A percentile compares a stretch with the other conserved stretches of the same genome.
Conservation (phyloP, 2,888 invertebrate genomes). For the Mantis religiosa region DNA sequence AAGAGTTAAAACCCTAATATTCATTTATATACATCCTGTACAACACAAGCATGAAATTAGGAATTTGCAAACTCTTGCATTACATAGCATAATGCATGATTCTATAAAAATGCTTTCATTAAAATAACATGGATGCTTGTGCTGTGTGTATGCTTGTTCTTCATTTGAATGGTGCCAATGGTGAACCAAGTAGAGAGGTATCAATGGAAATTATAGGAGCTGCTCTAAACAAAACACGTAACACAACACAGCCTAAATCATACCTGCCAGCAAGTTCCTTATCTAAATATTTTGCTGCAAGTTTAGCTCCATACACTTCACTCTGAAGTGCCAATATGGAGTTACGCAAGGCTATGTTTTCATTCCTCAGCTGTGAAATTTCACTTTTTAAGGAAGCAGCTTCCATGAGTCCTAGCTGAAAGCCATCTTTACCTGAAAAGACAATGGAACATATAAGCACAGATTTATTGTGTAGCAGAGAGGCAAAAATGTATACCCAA, state of each 20-base stretch:
- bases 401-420: slow-evolving; percentile 38
- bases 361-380: slow-evolving; percentile 57
- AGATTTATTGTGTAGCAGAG: no score
- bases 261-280: slow-evolving; percentile 70
- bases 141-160: no score
- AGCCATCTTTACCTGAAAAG: slow-evolving; percentile 2
- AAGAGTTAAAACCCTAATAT: no score
- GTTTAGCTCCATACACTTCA: slow-evolving; percentile 77
- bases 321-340: slow-evolving; percentile 71
- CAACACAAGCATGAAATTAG: no score
- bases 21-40: no score
- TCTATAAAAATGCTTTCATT: no score
- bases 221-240: neutral
- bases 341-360: slow-evolving; percentile 66
- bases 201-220: neutral
- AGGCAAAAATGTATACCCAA: no score
- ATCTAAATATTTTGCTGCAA: slow-evolving; percentile 82
- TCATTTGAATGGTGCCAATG: neutral
- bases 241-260: neutral
- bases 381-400: slow-evolving; percentile 50
- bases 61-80: no score
- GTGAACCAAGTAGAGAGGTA: neutral
- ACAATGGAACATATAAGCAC: no score
- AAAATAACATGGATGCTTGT: no score
- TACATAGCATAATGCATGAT: no score